Evolutionary conservation across 2,113 vertebrate genomes (phyloP).

Genomic region (Eolophus roseicapilla): DNA sequence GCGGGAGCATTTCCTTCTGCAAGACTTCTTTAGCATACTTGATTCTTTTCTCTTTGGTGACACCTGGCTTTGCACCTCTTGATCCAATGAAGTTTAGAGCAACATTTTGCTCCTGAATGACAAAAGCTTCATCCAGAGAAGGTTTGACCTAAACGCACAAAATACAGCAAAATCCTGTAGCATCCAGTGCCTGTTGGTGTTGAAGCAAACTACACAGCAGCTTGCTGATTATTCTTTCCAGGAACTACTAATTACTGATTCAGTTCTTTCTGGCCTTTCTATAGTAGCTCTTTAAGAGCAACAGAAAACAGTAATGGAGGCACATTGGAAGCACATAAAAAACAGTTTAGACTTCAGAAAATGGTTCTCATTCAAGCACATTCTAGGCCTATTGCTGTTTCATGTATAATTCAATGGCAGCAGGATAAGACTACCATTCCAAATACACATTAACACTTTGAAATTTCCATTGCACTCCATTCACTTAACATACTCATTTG

Average conservation of each 20-base stretch:
- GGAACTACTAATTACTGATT: neutral
- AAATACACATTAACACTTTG: neutral
- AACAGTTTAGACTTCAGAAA: neutral
- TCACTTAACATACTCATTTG: neutral
- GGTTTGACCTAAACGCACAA: constrained; percentile 85
- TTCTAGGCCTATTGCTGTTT: neutral
- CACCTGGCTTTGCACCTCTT: constrained; percentile 97
- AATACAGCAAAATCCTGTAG: neutral
- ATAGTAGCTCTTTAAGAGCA: neutral
- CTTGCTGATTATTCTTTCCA: neutral
- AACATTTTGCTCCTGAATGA: constrained; percentile 98
- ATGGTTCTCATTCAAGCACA: neutral
- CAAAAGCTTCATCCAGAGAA: constrained; percentile 96
- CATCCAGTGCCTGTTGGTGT: neutral
- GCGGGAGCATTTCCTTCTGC: constrained; percentile 97
- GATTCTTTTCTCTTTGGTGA: constrained; percentile 96
- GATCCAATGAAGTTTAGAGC: constrained; percentile 98
- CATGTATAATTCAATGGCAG: neutral
- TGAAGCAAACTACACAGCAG: neutral
- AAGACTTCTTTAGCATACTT: constrained; percentile 98
- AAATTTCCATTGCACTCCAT: neutral
- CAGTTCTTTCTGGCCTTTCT: neutral
- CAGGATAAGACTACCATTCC: neutral
- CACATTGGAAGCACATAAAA: neutral
- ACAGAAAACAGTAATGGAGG: neutral